Evolutionary conservation across 2,113 vertebrate genomes (phyloP), one percentile per base, ranked within the genome.

Genomic region (Dipodomys ordii): DNA sequence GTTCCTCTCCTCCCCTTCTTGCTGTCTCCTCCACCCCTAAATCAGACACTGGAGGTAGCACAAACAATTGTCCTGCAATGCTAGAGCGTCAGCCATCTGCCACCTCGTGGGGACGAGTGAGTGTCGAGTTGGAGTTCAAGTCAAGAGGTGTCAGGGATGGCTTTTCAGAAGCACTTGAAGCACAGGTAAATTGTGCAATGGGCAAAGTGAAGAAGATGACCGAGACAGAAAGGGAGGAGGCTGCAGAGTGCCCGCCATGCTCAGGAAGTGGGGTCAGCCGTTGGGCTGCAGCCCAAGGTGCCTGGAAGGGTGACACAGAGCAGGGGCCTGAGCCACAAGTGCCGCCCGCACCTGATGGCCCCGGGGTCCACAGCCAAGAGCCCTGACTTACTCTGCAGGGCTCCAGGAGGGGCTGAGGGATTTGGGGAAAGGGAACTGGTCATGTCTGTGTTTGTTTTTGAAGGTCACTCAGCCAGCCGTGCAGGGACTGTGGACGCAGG

Each of bases 211-310:
- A 80, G 23, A 76, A 44, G 57, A 53, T 13, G 32, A 20, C n/a
- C 10, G 28, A 15, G 1, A 9, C 16, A 46, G 23, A 28, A 4
- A 64, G 53, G n/a, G 3, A 23, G 11, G 4, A 16, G 53, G 44
- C 9, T 6, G 1, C 18, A 19, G 35, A 7, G 30, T 4, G 62
- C 53, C n/a, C 0, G 0, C 49, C 1, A 3, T 20, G 20, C 35
- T 77, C 22, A 10, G 11, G 8, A 23, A 65, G 27, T 0, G 0
- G 35, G 39, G 35, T 81, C 7, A 2, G 15, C 4, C 9, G 4
- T 35, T 6, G 23, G 12, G 12, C 6, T 2, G 7, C 49, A n/a
- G 20, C 6, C 30, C 30, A 18, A 57, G 30, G 57, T 23, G 23
- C 30, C 32, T 2, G 1, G 25, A 87, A 57, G 44, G 11, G n/a